Percentiles rank a stretch among this genome's conserved stretches.
These are phyloP conservation scores for Pegea sp. DNA, from an alignment of 23 tunicate species.

Conservation along the genomic window DNA sequence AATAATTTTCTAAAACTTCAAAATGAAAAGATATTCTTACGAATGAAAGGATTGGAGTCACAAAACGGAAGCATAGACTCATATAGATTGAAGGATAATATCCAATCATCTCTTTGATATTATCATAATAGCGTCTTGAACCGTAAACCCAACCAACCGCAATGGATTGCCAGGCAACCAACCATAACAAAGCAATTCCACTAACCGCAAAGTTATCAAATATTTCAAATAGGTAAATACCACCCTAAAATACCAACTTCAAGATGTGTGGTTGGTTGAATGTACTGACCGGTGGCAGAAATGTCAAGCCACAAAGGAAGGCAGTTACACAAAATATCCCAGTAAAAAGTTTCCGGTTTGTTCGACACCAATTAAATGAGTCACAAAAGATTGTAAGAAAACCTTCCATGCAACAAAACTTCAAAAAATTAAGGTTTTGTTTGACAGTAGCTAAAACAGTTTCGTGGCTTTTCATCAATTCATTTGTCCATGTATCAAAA, in stretches of 20 bases:
- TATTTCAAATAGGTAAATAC: conserved; percentile 32
- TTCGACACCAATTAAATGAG: not conserved
- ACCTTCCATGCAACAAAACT: conserved; percentile 13
- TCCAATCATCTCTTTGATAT: conserved; percentile 46
- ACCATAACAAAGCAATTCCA: conserved; percentile 25
- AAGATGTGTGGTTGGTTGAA: no score
- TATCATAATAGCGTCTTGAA: conserved; percentile 10
- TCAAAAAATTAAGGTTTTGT: no score
- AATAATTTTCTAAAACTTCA: no score
- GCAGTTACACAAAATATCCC: conserved; percentile 2
- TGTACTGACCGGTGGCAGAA: conserved; percentile 8
- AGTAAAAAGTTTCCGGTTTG: conserved; percentile 1
- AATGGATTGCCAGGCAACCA: conserved; percentile 20
- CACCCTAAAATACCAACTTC: conserved; percentile 18
- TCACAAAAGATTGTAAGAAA: conserved; percentile 6
- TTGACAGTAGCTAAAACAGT: no score
- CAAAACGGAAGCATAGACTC: conserved; percentile 16
- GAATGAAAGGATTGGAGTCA: conserved; percentile 16
- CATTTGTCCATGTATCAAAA: no score
- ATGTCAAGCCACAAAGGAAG: conserved; percentile 7
- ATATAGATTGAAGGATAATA: conserved; percentile 20
- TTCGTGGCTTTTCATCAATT: no score
- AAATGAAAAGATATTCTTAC: no score
- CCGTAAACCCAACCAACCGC: conserved; percentile 44
- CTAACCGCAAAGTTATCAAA: conserved; percentile 51